Evolutionary conservation across 2,797 vertebrate genomes (phyloP).

Genomic region (Helostoma temminkii): DNA sequence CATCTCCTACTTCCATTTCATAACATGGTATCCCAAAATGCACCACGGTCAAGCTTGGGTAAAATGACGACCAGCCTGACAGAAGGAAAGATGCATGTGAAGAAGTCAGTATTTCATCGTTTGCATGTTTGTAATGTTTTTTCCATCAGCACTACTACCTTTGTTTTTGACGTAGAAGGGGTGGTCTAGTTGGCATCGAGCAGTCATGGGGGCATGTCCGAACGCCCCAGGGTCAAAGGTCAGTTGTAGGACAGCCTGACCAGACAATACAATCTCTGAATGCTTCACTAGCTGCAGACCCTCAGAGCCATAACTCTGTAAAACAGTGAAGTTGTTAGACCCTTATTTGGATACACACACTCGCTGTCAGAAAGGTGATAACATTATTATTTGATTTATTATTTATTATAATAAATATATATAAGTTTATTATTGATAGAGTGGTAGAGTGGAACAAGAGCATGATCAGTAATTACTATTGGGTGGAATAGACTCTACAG

Average conservation of each 20-base stretch:
- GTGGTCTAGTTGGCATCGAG: conserved; percentile 93
- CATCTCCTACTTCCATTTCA: conserved; percentile 93
- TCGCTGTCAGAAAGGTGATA: no score
- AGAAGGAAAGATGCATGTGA: background rate
- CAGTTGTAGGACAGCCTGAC: conserved; percentile 93
- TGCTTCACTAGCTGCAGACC: conserved; percentile 92
- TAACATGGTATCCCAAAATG: conserved; percentile 98
- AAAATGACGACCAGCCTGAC: conserved; percentile 97
- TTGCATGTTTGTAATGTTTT: background rate
- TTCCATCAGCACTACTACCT: conserved; percentile 82
- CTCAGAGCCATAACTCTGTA: conserved; percentile 92
- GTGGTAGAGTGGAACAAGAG: no score
- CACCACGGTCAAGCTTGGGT: conserved; percentile 97
- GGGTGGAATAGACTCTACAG: no score
- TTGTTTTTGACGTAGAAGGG: conserved; percentile 98
- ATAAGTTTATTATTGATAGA: no score
- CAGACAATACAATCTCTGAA: conserved; percentile 90
- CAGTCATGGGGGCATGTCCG: conserved; percentile 87
- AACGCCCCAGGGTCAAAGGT: conserved; percentile 96
- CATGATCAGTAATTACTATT: no score
- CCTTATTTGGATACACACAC: no score
- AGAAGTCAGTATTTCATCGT: background rate
- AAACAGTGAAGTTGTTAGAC: no score
- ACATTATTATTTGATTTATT: no score
- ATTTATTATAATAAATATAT: no score